Evolutionary conservation across 92 coral and sea anemone genomes (phyloP).

Genomic region (Porites lobata): DNA sequence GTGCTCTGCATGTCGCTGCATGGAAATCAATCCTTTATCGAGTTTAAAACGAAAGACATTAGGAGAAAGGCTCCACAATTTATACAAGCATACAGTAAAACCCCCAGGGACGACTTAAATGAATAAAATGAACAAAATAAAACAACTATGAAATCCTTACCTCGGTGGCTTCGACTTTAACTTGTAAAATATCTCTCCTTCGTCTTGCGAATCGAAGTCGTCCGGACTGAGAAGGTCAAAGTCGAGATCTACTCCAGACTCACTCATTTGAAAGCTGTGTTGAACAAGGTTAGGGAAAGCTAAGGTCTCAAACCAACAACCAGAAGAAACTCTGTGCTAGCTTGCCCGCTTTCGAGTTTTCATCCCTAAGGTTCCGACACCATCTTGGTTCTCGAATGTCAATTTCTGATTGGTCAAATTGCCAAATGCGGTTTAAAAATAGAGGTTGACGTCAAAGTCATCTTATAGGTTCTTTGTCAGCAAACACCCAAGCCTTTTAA

Average conservation of each 20-base stretch:
- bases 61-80: neutral
- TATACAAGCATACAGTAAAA: too few species aligned
- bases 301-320: slow-evolving; percentile 16
- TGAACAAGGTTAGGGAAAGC: slow-evolving; percentile 31
- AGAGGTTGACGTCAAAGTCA: slow-evolving; percentile 66
- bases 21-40: neutral
- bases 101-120: neutral
- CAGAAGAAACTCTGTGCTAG: neutral
- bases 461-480: slow-evolving; percentile 18
- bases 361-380: slow-evolving; percentile 56
- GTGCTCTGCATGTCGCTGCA: neutral
- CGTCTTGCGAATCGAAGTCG: slow-evolving; percentile 71
- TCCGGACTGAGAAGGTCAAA: slow-evolving; percentile 92
- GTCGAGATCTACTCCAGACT: slow-evolving; percentile 99
- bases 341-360: slow-evolving; percentile 20
- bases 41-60: neutral
- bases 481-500: slow-evolving; percentile 28
- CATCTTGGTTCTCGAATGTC: slow-evolving; percentile 54
- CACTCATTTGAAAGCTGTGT: slow-evolving; percentile 96
- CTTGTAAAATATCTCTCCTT: slow-evolving; percentile 74
- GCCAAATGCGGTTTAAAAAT: slow-evolving; percentile 83
- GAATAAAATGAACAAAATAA: neutral
- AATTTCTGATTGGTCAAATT: slow-evolving; percentile 66
- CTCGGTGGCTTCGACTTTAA: slow-evolving; percentile 84
- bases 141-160: slow-evolving; percentile 22